Conservation (phyloP, 2,888 invertebrate genomes). For the Trachelus troglodyta region DNA sequence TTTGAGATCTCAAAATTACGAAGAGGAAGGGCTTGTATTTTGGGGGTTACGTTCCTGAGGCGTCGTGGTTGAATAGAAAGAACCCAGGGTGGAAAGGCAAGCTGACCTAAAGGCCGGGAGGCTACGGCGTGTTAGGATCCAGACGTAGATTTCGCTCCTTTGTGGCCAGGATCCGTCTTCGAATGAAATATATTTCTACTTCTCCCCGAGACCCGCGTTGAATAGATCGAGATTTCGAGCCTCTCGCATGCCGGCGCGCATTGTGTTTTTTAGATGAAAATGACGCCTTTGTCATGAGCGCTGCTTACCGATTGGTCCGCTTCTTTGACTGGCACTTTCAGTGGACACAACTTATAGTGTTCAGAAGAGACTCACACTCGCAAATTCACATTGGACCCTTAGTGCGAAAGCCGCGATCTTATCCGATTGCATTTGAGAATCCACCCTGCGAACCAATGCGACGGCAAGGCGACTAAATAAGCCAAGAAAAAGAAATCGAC, state of each 20-base stretch:
- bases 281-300: not conserved
- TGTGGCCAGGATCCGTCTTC: slow-evolving; percentile 34
- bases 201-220: slow-evolving; percentile 24
- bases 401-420: not conserved
- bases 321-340: slow-evolving; percentile 15
- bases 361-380: not conserved
- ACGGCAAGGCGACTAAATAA: not conserved
- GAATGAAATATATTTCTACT: slow-evolving; percentile 50
- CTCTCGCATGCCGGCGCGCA: slow-evolving; percentile 31
- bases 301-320: not conserved
- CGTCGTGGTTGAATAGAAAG: slow-evolving; percentile 27
- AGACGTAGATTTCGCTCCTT: slow-evolving; percentile 56
- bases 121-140: slow-evolving; percentile 51
- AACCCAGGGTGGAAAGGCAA: slow-evolving; percentile 18
- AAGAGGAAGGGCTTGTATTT: not conserved
- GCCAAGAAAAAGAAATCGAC: not conserved
- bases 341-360: not conserved
- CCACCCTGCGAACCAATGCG: not conserved
- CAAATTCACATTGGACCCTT: not conserved
- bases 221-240: slow-evolving; percentile 37
- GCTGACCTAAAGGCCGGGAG: slow-evolving; percentile 21
- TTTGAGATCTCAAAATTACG: not conserved
- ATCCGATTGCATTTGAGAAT: not conserved
- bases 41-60: slow-evolving; percentile 26
- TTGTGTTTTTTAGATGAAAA: slow-evolving; percentile 24